These are phyloP conservation scores for Enteromius radiatus DNA, from an alignment of 2,797 vertebrate genomes.

Conservation along the genomic window DNA sequence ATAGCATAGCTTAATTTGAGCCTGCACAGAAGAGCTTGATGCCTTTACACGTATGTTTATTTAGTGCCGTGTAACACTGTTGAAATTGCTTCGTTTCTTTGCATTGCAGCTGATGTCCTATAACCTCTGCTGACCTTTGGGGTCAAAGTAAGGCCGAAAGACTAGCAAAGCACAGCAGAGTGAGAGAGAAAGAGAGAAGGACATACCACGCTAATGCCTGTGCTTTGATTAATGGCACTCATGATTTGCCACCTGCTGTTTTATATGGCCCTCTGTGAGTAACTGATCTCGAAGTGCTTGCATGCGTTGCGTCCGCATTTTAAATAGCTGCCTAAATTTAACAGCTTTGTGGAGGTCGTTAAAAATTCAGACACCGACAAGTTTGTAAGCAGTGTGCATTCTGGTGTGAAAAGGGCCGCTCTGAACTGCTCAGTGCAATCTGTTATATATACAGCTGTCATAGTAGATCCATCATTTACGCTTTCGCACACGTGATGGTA, in stretches of 20 bases:
- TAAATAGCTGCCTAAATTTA: conserved; percentile 86
- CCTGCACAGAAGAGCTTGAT: background rate
- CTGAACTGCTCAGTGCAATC: background rate
- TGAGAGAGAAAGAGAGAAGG: conserved; percentile 51
- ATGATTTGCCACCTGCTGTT: conserved; percentile 86
- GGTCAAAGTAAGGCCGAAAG: conserved; percentile 35
- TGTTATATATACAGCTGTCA: conserved; percentile 20
- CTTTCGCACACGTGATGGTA: background rate
- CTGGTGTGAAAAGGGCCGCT: conserved; percentile 4
- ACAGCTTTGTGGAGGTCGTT: conserved; percentile 79
- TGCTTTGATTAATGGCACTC: conserved; percentile 77
- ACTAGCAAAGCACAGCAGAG: conserved; percentile 17
- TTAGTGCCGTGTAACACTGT: background rate
- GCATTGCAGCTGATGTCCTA: conserved; percentile 1
- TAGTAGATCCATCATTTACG: conserved; percentile 1
- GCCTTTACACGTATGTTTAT: background rate
- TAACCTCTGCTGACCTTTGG: conserved; percentile 24
- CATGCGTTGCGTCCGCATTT: conserved; percentile 76
- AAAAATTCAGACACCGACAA: conserved; percentile 64
- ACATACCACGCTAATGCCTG: conserved; percentile 44
- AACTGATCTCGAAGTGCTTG: conserved; percentile 83
- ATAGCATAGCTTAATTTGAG: background rate
- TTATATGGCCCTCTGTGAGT: conserved; percentile 81
- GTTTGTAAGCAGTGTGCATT: conserved; percentile 36
- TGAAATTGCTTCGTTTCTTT: background rate